phyloP scores from a whole-genome alignment of 2,797 vertebrate genomes.

The Cynodonichthys magdalenae region DNA sequence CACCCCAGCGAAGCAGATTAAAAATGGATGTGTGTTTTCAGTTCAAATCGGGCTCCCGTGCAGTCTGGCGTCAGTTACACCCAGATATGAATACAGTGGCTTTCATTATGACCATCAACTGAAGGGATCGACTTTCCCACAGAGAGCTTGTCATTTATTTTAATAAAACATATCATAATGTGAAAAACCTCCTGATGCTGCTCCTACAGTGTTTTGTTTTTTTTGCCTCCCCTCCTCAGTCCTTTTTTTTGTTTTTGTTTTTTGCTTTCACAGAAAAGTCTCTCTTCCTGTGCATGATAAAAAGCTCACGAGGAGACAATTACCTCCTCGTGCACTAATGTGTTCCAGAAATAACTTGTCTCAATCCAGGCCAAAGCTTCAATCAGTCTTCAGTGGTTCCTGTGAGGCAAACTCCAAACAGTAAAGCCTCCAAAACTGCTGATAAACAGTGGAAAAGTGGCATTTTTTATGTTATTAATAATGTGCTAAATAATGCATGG shows the following conservation, averaged over 20 bases:
- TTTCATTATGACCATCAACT: slow-evolving; percentile 58
- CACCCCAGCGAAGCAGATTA: slow-evolving; percentile 50
- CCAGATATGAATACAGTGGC: slow-evolving; percentile 48
- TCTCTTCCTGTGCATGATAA: slow-evolving; percentile 53
- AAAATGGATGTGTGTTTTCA: slow-evolving; percentile 67
- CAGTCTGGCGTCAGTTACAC: slow-evolving; percentile 51
- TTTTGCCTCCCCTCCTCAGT: slow-evolving; percentile 6
- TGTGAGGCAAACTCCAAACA: slow-evolving; percentile 50
- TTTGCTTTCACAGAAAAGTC: slow-evolving; percentile 41
- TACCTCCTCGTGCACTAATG: slow-evolving; percentile 65
- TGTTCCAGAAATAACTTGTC: slow-evolving; percentile 77
- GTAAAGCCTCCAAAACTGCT: slow-evolving; percentile 44
- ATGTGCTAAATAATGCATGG: background rate
- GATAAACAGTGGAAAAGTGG: slow-evolving; percentile 21
- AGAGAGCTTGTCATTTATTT: slow-evolving; percentile 19
- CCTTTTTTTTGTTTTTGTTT: slow-evolving; percentile 17
- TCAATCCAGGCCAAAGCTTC: slow-evolving; percentile 73
- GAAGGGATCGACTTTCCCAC: slow-evolving; percentile 65
- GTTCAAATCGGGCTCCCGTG: slow-evolving; percentile 41
- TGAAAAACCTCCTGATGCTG: background rate
- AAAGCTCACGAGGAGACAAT: slow-evolving; percentile 76
- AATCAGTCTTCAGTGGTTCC: slow-evolving; percentile 67
- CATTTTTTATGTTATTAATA: slow-evolving; percentile 4
- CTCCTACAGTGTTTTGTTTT: background rate
- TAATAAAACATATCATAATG: background rate